Conservation (phyloP, 2,797 vertebrate species). For the Steatocranus sp. region DNA sequence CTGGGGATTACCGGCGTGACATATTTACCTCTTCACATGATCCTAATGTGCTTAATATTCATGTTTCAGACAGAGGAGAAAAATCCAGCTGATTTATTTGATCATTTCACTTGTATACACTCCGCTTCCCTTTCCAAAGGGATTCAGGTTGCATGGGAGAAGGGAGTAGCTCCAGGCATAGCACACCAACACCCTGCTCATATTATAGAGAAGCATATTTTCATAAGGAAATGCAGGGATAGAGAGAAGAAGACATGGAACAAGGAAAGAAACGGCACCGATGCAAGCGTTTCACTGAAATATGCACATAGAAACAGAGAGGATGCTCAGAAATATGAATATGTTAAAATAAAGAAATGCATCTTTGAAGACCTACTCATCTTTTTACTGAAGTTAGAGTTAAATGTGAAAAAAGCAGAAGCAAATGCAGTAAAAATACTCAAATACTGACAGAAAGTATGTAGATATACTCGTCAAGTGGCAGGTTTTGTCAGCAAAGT, state of each 20-base stretch:
- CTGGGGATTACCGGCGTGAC: conserved; percentile 43
- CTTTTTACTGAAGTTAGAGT: neutral
- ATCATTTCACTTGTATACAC: conserved; percentile 75
- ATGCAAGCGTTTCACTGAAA: neutral
- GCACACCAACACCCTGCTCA: neutral
- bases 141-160: conserved; percentile 69
- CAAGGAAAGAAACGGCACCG: neutral
- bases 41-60: conserved; percentile 71
- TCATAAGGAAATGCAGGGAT: neutral
- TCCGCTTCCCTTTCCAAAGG: conserved; percentile 67
- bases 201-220: neutral
- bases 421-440: neutral
- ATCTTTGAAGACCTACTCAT: neutral
- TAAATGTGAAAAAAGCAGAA: neutral
- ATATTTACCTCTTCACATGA: conserved; percentile 33
- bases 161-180: conserved; percentile 58
- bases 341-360: neutral
- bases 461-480: neutral
- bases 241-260: neutral
- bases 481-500: neutral
- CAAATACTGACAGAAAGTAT: neutral
- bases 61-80: conserved; percentile 50
- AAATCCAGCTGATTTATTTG: conserved; percentile 68
- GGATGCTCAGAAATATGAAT: neutral
- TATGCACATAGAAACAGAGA: neutral